Evolutionary conservation across 2,797 vertebrate genomes (phyloP).

Genomic region (Siniperca scherzeri): DNA sequence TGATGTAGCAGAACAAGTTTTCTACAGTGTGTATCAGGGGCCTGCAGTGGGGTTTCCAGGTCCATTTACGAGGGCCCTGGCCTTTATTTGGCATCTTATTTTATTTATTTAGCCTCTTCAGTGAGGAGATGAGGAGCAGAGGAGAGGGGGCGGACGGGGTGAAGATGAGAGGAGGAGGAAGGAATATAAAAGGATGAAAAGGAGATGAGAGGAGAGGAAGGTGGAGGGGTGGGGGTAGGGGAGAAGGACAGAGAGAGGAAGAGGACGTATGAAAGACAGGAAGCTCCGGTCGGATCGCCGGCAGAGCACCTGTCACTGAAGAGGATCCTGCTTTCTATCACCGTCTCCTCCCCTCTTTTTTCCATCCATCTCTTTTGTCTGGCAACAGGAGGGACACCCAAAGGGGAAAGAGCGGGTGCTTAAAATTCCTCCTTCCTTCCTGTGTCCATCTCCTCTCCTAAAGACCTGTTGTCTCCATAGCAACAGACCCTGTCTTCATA

Average conservation of each 20-base stretch:
- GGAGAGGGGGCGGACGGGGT: conserved; percentile 16
- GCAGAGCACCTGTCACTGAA: conserved; percentile 84
- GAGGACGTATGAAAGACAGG: conserved; percentile 79
- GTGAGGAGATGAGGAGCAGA: conserved; percentile 46
- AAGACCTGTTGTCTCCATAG: conserved; percentile 80
- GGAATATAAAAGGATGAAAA: conserved; percentile 68
- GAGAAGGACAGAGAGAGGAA: conserved; percentile 56
- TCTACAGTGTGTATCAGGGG: conserved; percentile 38
- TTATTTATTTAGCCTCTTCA: conserved; percentile 61
- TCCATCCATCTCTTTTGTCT: conserved; percentile 74
- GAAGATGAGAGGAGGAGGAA: conserved; percentile 61
- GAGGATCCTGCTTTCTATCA: conserved; percentile 82
- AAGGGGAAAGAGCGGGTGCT: conserved; percentile 74
- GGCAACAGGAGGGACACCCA: conserved; percentile 73
- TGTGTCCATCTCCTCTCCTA: conserved; percentile 82
- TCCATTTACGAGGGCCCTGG: conserved; percentile 32
- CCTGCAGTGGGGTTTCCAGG: conserved; percentile 46
- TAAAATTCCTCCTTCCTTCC: conserved; percentile 84
- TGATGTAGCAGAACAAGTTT: conserved; percentile 34
- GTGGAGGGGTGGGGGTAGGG: conserved; percentile 11
- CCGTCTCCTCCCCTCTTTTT: conserved; percentile 56
- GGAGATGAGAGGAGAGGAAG: conserved; percentile 63
- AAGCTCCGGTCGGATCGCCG: conserved; percentile 76
- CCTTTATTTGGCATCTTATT: conserved; percentile 70
- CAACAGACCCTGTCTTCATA: conserved; percentile 79